phyloP scores from a whole-genome alignment of 2,888 invertebrate species.

The Phengaris arion region DNA sequence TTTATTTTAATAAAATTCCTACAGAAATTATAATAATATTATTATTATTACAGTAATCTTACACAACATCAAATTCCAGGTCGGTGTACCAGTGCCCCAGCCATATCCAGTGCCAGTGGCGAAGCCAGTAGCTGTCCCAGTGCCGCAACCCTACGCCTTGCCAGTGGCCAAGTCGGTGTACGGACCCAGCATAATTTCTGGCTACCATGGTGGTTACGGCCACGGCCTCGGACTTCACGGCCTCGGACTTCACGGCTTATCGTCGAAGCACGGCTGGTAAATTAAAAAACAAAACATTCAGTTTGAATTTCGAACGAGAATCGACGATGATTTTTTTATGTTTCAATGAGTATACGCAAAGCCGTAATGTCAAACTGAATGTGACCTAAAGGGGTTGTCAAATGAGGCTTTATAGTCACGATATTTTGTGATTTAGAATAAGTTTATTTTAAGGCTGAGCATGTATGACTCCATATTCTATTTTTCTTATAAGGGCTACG shows the following conservation, averaged over 20 bases:
- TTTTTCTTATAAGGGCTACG: background rate
- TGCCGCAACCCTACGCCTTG: constrained; percentile 60
- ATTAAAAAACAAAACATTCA: constrained; percentile 39
- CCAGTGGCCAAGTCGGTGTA: constrained; percentile 52
- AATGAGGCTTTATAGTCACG: constrained; percentile 56
- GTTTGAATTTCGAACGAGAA: constrained; percentile 38
- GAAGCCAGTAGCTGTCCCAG: constrained; percentile 67
- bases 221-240: constrained; percentile 43
- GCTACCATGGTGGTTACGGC: constrained; percentile 40
- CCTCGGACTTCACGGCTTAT: constrained; percentile 43
- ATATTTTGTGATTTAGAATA: constrained; percentile 65
- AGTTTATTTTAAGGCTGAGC: constrained; percentile 32
- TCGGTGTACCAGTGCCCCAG: constrained; percentile 69
- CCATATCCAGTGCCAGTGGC: constrained; percentile 72
- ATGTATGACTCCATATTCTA: background rate
- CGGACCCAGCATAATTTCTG: constrained; percentile 37
- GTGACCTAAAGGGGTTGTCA: constrained; percentile 51
- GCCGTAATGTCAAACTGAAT: constrained; percentile 37
- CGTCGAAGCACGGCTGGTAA: constrained; percentile 62
- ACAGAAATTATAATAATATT: too few relatives aligned
- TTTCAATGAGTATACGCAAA: background rate
- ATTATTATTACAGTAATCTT: background rate
- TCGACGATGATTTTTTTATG: background rate
- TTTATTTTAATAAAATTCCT: too few relatives aligned
- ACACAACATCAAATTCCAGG: constrained; percentile 48